Evolutionary conservation across 2,113 vertebrate species (phyloP).

Genomic region (Ailuropoda melanoleuca): DNA sequence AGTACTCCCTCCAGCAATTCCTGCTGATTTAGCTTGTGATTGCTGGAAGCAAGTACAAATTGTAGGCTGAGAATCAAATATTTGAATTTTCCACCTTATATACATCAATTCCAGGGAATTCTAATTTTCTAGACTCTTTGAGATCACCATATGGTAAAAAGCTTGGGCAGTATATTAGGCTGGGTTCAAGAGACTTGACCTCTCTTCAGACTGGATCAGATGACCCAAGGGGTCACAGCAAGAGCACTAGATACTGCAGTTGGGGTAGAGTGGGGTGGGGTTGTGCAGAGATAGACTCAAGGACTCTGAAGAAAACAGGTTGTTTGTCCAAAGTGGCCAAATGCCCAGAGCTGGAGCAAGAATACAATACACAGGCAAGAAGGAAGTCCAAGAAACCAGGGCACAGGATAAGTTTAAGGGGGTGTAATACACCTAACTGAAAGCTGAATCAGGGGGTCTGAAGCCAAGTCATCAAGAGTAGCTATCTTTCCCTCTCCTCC

Average conservation of each 20-base stretch:
- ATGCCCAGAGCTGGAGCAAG: not conserved
- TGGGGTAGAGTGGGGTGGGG: not conserved
- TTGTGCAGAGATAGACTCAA: not conserved
- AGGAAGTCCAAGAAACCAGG: not conserved
- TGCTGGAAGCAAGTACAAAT: not conserved
- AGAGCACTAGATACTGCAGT: not conserved
- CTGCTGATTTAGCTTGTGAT: constrained; percentile 28
- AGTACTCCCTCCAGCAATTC: constrained; percentile 17
- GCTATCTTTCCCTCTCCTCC: not conserved
- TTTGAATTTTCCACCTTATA: not conserved
- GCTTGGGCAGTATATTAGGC: not conserved
- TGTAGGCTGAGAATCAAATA: constrained; percentile 20
- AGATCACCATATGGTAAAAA: not conserved
- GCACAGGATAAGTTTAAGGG: not conserved
- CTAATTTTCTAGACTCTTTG: not conserved
- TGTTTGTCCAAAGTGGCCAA: not conserved
- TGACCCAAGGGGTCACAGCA: not conserved
- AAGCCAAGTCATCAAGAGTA: not conserved
- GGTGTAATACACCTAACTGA: not conserved
- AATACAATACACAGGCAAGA: not conserved
- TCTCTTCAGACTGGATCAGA: not conserved
- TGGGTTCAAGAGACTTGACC: not conserved
- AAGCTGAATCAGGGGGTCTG: not conserved
- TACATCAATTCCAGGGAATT: not conserved
- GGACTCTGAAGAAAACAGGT: not conserved